Conservation (phyloP, 37 sponge, comb jelly and placozoan genomes). For the Diacarnus erythraeanus region DNA sequence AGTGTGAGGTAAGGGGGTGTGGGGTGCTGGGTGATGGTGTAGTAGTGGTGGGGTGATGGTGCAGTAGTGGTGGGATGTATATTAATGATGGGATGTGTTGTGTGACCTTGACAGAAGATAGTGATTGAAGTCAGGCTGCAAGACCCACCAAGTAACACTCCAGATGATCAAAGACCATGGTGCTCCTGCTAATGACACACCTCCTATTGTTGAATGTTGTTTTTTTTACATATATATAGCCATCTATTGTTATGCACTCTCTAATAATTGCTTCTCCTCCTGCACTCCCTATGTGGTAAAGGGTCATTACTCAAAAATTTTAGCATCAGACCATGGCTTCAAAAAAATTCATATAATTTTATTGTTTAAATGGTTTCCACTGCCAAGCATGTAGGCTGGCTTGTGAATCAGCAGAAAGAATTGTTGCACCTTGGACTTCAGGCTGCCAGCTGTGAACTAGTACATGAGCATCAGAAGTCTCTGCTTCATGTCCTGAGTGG, state of each 20-base stretch:
- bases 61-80: too few species aligned
- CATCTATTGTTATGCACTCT: neutral
- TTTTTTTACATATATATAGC: neutral
- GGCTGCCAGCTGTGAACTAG: constrained; percentile 63
- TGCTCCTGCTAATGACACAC: constrained; percentile 26
- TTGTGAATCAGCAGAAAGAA: constrained; percentile 51
- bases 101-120: neutral
- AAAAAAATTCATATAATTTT: neutral
- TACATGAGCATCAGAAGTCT: constrained; percentile 5
- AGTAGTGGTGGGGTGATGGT: too few species aligned
- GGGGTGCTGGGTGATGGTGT: too few species aligned
- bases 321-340: too few species aligned
- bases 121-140: constrained; percentile 65
- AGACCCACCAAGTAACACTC: constrained; percentile 31
- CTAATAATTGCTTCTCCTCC: neutral
- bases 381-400: constrained; percentile 72
- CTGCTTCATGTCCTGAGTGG: constrained; percentile 61
- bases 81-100: neutral
- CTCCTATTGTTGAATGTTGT: neutral
- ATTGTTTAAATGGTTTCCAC: constrained; percentile 16
- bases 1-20: too few species aligned
- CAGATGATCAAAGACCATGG: constrained; percentile 29
- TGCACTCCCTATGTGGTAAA: neutral
- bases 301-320: neutral
- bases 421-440: neutral